These are phyloP conservation scores for Mastomys natalensis DNA, from an alignment of 2,113 vertebrate genomes.

Conservation along the genomic window DNA sequence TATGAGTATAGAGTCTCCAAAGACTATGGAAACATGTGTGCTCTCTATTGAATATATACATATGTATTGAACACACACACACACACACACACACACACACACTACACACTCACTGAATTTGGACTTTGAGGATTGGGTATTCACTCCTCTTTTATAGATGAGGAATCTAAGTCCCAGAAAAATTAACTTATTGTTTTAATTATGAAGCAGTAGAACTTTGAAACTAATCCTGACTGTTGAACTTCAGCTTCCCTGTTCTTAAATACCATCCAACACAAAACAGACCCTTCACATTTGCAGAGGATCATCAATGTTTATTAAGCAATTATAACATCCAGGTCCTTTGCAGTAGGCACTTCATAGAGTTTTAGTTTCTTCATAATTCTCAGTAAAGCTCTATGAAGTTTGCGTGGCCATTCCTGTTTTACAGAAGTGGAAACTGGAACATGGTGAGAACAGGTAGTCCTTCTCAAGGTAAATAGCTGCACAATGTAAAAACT, in stretches of 20 bases:
- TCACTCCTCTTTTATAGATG: background rate
- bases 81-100: too few relatives aligned
- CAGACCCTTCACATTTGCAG: background rate
- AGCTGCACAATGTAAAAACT: background rate
- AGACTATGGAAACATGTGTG: background rate
- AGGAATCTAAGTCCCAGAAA: slow-evolving; percentile 40
- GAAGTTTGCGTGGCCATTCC: background rate
- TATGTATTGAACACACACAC: background rate
- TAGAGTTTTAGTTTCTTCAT: background rate
- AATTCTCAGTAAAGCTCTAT: background rate
- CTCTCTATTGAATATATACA: background rate
- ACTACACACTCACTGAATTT: background rate
- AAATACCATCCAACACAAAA: background rate
- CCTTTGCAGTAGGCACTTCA: background rate
- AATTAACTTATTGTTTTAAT: background rate
- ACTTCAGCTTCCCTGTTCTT: background rate
- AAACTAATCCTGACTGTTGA: background rate
- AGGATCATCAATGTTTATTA: background rate
- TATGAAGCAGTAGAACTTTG: background rate
- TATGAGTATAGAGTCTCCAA: slow-evolving; percentile 18
- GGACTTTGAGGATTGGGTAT: background rate
- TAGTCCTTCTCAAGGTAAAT: background rate
- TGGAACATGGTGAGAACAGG: background rate
- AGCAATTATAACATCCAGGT: background rate
- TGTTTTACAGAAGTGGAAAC: background rate